phyloP scores from a whole-genome alignment of 2,113 vertebrate genomes.

The Collichthys lucidus region DNA sequence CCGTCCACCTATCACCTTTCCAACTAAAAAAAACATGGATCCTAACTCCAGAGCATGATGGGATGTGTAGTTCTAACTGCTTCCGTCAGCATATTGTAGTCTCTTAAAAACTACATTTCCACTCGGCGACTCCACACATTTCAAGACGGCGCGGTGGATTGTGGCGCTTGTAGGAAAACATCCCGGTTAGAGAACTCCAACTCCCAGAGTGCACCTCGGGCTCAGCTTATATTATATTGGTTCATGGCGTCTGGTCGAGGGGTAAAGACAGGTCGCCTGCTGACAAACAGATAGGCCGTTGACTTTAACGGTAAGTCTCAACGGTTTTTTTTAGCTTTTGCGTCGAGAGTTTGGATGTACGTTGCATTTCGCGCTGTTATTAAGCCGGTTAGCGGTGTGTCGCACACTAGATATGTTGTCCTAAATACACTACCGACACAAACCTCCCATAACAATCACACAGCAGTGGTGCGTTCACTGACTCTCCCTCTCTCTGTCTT shows the following conservation, averaged over 20 bases:
- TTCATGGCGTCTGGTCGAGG: slow-evolving; percentile 75
- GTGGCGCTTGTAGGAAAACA: slow-evolving; percentile 66
- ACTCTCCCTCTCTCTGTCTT: neutral
- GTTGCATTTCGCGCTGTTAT: neutral
- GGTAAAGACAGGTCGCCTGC: slow-evolving; percentile 72
- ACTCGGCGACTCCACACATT: neutral
- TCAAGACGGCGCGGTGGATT: slow-evolving; percentile 13
- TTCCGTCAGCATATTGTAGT: no score
- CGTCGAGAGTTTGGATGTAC: neutral
- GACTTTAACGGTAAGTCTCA: slow-evolving; percentile 68
- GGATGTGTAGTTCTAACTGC: slow-evolving; percentile 74
- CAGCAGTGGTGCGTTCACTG: neutral
- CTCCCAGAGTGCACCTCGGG: slow-evolving; percentile 45
- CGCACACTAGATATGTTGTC: slow-evolving; percentile 30
- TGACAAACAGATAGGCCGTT: slow-evolving; percentile 62
- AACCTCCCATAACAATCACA: slow-evolving; percentile 20
- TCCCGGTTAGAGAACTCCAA: slow-evolving; percentile 66
- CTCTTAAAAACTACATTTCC: slow-evolving; percentile 45
- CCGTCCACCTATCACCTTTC: slow-evolving; percentile 9
- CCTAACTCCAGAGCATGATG: slow-evolving; percentile 24
- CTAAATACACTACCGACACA: slow-evolving; percentile 38
- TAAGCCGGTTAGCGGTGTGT: neutral
- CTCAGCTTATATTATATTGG: slow-evolving; percentile 31
- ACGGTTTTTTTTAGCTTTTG: neutral
- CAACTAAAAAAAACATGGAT: slow-evolving; percentile 13